Conservation (phyloP, 2,888 invertebrate genomes). For the Drosophila rubida region DNA sequence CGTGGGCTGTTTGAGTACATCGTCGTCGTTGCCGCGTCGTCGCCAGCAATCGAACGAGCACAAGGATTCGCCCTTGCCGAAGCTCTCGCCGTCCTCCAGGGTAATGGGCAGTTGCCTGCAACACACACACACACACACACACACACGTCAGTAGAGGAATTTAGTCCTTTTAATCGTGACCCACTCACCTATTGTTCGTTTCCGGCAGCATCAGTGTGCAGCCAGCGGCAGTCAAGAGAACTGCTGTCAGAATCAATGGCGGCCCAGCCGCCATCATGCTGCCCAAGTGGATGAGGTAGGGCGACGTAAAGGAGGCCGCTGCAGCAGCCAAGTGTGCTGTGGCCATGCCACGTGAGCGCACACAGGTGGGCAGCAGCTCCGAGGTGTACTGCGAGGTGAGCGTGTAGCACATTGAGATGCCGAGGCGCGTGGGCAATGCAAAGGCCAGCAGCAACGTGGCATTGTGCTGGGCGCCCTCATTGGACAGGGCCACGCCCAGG, state of each 20-base stretch:
- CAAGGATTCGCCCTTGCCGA: constrained; percentile 86
- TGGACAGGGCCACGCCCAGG: constrained; percentile 84
- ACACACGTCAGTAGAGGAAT: neutral
- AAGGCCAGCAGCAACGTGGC: constrained; percentile 84
- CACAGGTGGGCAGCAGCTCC: constrained; percentile 87
- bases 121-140: neutral
- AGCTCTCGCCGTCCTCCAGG: constrained; percentile 86
- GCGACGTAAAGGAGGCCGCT: constrained; percentile 86
- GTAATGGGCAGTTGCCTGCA: constrained; percentile 86
- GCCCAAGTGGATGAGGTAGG: constrained; percentile 77
- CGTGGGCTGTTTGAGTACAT: constrained; percentile 44
- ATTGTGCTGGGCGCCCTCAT: constrained; percentile 65
- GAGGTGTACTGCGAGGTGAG: constrained; percentile 88
- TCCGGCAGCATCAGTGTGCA: constrained; percentile 87
- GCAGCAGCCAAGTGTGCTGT: constrained; percentile 87
- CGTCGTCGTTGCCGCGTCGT: constrained; percentile 37
- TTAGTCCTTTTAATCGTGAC: neutral
- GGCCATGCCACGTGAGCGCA: constrained; percentile 87
- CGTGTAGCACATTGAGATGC: constrained; percentile 87
- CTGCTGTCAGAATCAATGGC: constrained; percentile 85
- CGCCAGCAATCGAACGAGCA: constrained; percentile 85
- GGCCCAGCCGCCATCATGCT: constrained; percentile 71
- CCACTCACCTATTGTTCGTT: constrained; percentile 85
- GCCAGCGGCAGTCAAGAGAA: constrained; percentile 85
- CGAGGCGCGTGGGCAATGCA: constrained; percentile 86